Conservation (phyloP, 1,140 invertebrate genomes). For the Bursaphelenchus mucronatus region DNA sequence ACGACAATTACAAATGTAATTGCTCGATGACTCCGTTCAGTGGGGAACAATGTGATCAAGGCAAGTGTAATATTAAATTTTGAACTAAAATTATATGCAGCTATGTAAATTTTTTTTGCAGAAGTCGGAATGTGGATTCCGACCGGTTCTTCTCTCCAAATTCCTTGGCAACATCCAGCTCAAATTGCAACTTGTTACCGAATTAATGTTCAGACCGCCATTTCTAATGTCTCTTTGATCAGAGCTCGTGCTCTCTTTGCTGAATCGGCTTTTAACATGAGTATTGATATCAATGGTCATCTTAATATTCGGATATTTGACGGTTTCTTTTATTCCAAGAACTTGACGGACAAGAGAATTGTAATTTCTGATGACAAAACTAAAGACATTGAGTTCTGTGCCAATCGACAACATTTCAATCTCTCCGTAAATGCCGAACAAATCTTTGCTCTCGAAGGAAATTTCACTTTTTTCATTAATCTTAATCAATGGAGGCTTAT, state of each 20-base stretch:
- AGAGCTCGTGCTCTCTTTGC: conserved; percentile 54
- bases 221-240: conserved; percentile 37
- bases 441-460: conserved; percentile 48
- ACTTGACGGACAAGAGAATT: conserved; percentile 36
- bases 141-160: conserved; percentile 50
- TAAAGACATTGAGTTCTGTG: conserved; percentile 57
- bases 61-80: conserved; percentile 24
- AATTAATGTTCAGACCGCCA: conserved; percentile 52
- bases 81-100: not conserved
- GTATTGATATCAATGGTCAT: conserved; percentile 38
- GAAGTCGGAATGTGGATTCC: conserved; percentile 59
- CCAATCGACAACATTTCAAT: conserved; percentile 29
- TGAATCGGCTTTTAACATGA: conserved; percentile 55
- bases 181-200: conserved; percentile 57
- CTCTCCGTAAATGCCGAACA: conserved; percentile 47
- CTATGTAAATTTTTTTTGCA: conserved; percentile 28
- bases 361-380: conserved; percentile 44
- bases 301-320: conserved; percentile 56
- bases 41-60: conserved; percentile 55
- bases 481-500: conserved; percentile 52
- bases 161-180: conserved; percentile 58
- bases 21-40: conserved; percentile 55
- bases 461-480: conserved; percentile 52
- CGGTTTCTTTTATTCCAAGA: conserved; percentile 56
- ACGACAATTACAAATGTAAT: conserved; percentile 56